Conservation (phyloP, 1,140 invertebrate species). For the Eufriesea mexicana region DNA sequence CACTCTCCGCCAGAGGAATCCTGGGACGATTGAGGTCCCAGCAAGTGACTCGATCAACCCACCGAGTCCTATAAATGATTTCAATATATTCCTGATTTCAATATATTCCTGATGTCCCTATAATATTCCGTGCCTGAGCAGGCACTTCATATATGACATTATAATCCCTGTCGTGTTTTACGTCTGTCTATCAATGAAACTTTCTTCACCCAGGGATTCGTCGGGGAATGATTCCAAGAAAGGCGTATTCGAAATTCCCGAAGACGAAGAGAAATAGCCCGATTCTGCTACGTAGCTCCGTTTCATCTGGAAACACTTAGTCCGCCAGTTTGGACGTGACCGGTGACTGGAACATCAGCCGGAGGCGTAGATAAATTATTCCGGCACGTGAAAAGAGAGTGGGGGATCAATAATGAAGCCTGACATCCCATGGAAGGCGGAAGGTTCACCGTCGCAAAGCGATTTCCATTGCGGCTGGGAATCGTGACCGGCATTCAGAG, state of each 20-base stretch:
- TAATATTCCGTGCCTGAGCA: too few relatives aligned
- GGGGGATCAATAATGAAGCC: constrained; percentile 37
- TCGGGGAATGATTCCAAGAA: too few relatives aligned
- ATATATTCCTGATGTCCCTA: too few relatives aligned
- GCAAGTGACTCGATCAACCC: too few relatives aligned
- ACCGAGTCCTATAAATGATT: too few relatives aligned
- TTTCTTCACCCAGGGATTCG: too few relatives aligned
- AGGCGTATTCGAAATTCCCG: background rate
- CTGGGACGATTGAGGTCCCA: too few relatives aligned
- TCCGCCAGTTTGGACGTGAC: constrained; percentile 16
- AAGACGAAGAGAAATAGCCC: background rate
- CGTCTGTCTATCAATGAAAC: too few relatives aligned
- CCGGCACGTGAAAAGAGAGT: constrained; percentile 10
- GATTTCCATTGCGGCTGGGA: constrained; percentile 41
- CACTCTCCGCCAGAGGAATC: too few relatives aligned
- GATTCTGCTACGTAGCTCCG: background rate
- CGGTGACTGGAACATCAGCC: background rate
- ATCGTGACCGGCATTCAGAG: constrained; percentile 36
- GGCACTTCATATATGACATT: too few relatives aligned
- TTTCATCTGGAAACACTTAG: constrained; percentile 9
- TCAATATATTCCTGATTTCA: too few relatives aligned
- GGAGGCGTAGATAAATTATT: constrained; percentile 29
- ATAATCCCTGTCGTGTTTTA: too few relatives aligned
- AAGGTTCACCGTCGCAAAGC: constrained; percentile 23
- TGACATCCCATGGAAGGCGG: background rate